Evolutionary conservation across 2,113 vertebrate species (phyloP).

Genomic region (human (Homo sapiens)): DNA sequence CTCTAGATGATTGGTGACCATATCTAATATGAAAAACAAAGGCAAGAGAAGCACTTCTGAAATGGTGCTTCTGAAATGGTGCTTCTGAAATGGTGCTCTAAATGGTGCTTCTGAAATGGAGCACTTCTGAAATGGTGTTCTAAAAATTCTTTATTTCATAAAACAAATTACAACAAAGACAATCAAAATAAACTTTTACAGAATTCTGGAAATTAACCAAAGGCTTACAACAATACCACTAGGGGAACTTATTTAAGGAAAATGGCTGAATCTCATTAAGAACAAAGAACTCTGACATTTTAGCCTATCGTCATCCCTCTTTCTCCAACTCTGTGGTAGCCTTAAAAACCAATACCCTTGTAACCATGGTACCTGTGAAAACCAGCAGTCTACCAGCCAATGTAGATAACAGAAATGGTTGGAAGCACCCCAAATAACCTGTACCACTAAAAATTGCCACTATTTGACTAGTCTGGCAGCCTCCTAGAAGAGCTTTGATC

Average conservation of each 20-base stretch:
- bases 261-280: neutral
- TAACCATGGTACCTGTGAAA: neutral
- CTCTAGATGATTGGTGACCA: neutral
- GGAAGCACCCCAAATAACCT: neutral
- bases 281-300: neutral
- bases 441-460: neutral
- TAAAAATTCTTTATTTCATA: neutral
- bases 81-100: neutral
- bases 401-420: neutral
- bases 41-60: neutral
- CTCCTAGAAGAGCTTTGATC: neutral
- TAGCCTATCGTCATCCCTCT: neutral
- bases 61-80: neutral
- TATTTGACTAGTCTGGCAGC: neutral
- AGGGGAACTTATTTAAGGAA: neutral
- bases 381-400: neutral
- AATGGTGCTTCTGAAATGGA: neutral
- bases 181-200: neutral
- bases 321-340: neutral
- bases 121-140: neutral
- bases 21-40: neutral
- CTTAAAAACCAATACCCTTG: neutral
- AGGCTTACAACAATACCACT: neutral
- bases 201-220: neutral
- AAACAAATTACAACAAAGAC: neutral